These are phyloP conservation scores for Tenebrio molitor DNA, from an alignment of 1,140 invertebrate species.

Conservation along the genomic window DNA sequence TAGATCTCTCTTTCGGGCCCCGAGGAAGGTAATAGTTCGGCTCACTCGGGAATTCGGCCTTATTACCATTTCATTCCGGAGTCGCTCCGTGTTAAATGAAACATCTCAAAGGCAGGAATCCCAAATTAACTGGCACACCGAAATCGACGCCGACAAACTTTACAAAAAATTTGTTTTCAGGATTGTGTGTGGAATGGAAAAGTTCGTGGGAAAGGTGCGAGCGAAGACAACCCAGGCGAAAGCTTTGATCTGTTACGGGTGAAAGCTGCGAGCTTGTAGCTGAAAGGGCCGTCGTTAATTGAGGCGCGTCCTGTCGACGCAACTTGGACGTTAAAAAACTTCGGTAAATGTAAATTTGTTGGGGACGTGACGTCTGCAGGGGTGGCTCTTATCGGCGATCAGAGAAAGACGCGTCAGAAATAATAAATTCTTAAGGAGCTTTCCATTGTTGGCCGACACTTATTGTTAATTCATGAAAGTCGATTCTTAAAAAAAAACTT, in stretches of 20 bases:
- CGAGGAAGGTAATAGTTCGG: conserved; percentile 17
- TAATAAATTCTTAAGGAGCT: too few species aligned
- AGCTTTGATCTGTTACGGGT: conserved; percentile 21
- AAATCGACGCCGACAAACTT: background rate
- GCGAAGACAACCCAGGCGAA: background rate
- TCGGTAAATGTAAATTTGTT: conserved; percentile 5
- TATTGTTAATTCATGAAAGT: too few species aligned
- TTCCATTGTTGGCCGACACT: too few species aligned
- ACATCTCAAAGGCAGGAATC: conserved; percentile 15
- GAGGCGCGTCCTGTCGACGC: background rate
- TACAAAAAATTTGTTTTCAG: background rate
- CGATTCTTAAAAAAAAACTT: too few species aligned
- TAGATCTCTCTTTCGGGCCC: conserved; percentile 29
- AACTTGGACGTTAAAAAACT: background rate
- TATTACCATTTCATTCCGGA: conserved; percentile 25
- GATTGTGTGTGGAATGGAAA: conserved; percentile 22
- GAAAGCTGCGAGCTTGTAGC: conserved; percentile 4
- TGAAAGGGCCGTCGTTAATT: conserved; percentile 2
- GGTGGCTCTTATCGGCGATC: too few species aligned
- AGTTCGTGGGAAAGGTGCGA: conserved; percentile 11
- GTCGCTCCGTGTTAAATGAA: background rate
- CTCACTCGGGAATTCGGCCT: conserved; percentile 19
- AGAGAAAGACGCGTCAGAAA: too few species aligned
- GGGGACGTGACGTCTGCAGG: too few species aligned
- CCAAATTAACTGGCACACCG: conserved; percentile 13